These are phyloP conservation scores for Plusia festucae DNA, from an alignment of 2,888 invertebrate species.

Conservation along the genomic window DNA sequence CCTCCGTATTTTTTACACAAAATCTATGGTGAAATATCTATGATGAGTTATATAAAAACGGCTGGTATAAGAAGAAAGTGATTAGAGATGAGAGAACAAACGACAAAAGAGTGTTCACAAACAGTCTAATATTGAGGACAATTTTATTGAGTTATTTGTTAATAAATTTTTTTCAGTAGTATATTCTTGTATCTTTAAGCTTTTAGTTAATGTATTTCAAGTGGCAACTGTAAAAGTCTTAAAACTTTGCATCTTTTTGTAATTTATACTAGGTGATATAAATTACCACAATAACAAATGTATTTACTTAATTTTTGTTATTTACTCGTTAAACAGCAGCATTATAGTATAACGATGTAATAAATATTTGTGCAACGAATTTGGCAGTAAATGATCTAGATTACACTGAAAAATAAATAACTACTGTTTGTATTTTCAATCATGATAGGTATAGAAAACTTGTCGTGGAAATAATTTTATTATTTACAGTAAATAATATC, in stretches of 20 bases:
- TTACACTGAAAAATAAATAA: not conserved
- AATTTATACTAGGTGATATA: too few species aligned
- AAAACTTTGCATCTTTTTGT: too few species aligned
- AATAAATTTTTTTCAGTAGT: too few species aligned
- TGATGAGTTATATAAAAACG: too few species aligned
- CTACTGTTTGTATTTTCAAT: not conserved
- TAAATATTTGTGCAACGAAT: not conserved
- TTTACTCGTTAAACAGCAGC: not conserved
- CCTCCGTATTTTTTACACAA: not conserved
- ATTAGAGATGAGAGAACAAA: too few species aligned
- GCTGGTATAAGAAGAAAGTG: not conserved
- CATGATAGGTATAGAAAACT: slow-evolving; percentile 3
- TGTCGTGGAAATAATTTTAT: not conserved
- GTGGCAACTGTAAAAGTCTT: too few species aligned
- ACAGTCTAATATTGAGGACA: too few species aligned
- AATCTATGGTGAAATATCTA: too few species aligned
- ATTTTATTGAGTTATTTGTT: too few species aligned
- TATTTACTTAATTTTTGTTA: not conserved
- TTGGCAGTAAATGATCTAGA: slow-evolving; percentile 2
- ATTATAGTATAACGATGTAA: not conserved
- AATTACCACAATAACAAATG: not conserved
- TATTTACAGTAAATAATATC: not conserved
- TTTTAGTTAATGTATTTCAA: too few species aligned
- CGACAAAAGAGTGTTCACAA: too few species aligned
- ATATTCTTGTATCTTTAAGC: too few species aligned